These are phyloP conservation scores for Eurystomus gularis DNA, from an alignment of 2,113 vertebrate species.

Conservation along the genomic window DNA sequence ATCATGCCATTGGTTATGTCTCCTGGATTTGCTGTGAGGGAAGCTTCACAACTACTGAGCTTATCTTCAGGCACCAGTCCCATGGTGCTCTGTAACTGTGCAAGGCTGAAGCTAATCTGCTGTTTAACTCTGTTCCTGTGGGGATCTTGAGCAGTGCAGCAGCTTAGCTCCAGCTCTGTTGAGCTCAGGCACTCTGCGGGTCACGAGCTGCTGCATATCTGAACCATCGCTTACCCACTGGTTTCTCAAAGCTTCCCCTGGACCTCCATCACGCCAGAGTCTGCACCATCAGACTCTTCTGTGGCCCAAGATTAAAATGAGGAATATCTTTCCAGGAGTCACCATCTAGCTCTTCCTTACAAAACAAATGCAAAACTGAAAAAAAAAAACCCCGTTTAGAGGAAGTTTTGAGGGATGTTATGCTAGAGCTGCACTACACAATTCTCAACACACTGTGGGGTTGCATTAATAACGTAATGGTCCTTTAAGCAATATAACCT, in stretches of 20 bases:
- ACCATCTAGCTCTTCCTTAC: background rate
- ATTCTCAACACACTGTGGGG: background rate
- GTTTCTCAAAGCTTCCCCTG: background rate
- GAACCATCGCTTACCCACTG: background rate
- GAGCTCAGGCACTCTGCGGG: background rate
- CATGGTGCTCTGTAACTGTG: background rate
- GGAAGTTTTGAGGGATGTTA: background rate
- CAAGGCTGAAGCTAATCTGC: conserved; percentile 20
- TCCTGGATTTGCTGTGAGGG: background rate
- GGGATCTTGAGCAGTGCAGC: background rate
- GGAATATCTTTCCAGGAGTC: background rate
- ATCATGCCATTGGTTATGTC: background rate
- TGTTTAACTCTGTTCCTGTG: background rate
- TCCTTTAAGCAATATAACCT: background rate
- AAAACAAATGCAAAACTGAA: background rate
- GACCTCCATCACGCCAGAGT: background rate
- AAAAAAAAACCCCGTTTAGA: background rate
- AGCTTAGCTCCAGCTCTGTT: background rate
- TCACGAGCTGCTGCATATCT: rapidly evolving
- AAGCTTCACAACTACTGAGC: background rate
- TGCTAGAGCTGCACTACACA: background rate
- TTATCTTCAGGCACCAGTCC: conserved; percentile 33
- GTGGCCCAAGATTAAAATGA: background rate
- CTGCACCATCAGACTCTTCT: background rate
- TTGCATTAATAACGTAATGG: background rate